Evolutionary conservation across 2,113 vertebrate species (phyloP), one percentile per base, ranked within the genome.

Genomic region (Manacus vitellinus): DNA sequence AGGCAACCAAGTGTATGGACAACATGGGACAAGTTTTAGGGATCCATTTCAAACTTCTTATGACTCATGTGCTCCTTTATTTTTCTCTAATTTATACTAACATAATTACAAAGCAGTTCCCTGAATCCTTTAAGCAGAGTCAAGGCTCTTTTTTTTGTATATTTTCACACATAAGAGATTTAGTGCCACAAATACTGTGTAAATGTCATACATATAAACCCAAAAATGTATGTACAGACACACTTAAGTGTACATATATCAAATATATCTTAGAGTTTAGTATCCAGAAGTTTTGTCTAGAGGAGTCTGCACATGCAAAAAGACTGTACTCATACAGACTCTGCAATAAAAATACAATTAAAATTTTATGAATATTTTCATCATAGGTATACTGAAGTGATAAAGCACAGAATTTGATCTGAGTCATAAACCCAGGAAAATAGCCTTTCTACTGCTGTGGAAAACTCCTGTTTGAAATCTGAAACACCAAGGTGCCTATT

Each of bases 331-430:
- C 23, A 52, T 62, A 58, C 20, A 83, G n/a, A 30, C 33, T 81
- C 11, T 75, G 65, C 23, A 95, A 91, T 92, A 85, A 92, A 85
- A 97, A 95, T 70, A 21, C 58, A 93, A 96, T 96, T 92, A 94
- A 92, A 88, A 92, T 96, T 76, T 91, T 66, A 96, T 94, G 10
- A 93, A 94, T 93, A 89, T 92, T 91, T 96, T 94, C 81, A 67
- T 94, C 62, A 92, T 87, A 94, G 74, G 74, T 91, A 91, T 85
- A 90, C 73, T 62, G 54, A 92, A 79, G 39, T 88, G 58, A 94
- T 93, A 92, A 96, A 92, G 55, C 43, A 82, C 43, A 70, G 86
- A 92, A 85, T 93, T 93, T 88, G 71, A 94, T 96, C 55, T 82
- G 93, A 91, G 85, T 72, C 81, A 91, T 95, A 96, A 97, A 96